Conservation (phyloP, 2,797 vertebrate species). For the Cichlasoma orientale region DNA sequence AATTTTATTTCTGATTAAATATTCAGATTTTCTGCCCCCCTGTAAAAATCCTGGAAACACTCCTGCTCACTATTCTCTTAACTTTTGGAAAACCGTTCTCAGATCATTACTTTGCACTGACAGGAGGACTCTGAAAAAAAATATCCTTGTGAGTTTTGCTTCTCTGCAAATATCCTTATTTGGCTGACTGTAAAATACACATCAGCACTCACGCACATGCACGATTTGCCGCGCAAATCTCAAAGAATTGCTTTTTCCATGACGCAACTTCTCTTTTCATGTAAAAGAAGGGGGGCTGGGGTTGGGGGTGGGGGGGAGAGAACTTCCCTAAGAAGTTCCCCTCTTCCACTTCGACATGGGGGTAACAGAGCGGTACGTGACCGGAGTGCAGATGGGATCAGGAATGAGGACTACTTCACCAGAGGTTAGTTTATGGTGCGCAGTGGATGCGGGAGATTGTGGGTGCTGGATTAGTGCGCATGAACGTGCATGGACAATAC, state of each 20-base stretch:
- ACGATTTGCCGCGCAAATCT: constrained; percentile 54
- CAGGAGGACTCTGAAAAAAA: neutral
- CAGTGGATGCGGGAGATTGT: constrained; percentile 24
- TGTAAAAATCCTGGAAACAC: neutral
- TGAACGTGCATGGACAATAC: constrained; percentile 16
- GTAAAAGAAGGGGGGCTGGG: constrained; percentile 35
- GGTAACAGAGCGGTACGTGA: constrained; percentile 79
- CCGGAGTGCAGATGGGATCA: constrained; percentile 75
- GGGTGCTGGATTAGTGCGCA: constrained; percentile 26
- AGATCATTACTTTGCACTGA: neutral
- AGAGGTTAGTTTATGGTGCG: constrained; percentile 51
- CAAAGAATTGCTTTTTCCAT: constrained; percentile 80
- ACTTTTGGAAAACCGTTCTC: neutral
- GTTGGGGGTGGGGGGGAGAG: neutral
- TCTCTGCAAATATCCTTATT: neutral
- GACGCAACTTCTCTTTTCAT: constrained; percentile 84
- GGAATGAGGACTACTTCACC: constrained; percentile 61
- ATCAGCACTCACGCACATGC: neutral
- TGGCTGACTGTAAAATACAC: neutral
- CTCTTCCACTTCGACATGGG: constrained; percentile 63
- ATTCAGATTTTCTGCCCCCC: neutral
- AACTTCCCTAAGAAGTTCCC: constrained; percentile 31
- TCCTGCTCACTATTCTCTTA: neutral
- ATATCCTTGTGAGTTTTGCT: neutral
- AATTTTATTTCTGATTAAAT: neutral